Evolutionary conservation across 2,888 invertebrate genomes (phyloP).

Genomic region (Latheticus oryzae): DNA sequence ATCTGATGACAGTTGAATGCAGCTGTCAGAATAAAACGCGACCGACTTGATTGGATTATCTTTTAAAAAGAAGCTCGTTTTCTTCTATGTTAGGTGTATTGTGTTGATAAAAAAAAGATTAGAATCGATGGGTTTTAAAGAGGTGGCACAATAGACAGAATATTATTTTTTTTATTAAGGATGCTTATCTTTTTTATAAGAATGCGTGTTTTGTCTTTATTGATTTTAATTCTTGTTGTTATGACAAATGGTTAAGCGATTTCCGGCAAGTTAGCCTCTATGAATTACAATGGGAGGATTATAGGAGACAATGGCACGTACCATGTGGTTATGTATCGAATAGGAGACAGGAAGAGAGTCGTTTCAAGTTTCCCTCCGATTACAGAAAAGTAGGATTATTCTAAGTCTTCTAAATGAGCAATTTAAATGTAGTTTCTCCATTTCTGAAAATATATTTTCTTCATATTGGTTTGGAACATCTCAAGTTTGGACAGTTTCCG

Average conservation of each 20-base stretch:
- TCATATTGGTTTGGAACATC: too few relatives aligned
- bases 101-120: constrained; percentile 10
- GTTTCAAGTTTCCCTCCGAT: constrained; percentile 19
- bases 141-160: background rate
- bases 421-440: too few relatives aligned
- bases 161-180: constrained; percentile 3
- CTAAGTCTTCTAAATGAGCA: too few relatives aligned
- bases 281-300: constrained; percentile 40
- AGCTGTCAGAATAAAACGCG: constrained; percentile 33
- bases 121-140: constrained; percentile 25
- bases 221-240: constrained; percentile 29
- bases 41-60: constrained; percentile 35
- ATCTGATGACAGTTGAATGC: constrained; percentile 31
- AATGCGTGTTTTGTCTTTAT: constrained; percentile 9
- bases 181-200: background rate
- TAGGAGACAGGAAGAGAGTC: constrained; percentile 28
- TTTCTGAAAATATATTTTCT: too few relatives aligned
- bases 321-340: constrained; percentile 41
- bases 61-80: constrained; percentile 18
- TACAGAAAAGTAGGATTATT: too few relatives aligned
- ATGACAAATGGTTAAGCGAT: constrained; percentile 42
- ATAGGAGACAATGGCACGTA: constrained; percentile 40
- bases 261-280: constrained; percentile 40
- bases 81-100: constrained; percentile 20
- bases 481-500: constrained; percentile 19